A percentile compares a stretch with the other conserved stretches of the same genome.
Evolutionary conservation across 2,113 vertebrate genomes (phyloP).

Genomic region (Chunga burmeisteri): DNA sequence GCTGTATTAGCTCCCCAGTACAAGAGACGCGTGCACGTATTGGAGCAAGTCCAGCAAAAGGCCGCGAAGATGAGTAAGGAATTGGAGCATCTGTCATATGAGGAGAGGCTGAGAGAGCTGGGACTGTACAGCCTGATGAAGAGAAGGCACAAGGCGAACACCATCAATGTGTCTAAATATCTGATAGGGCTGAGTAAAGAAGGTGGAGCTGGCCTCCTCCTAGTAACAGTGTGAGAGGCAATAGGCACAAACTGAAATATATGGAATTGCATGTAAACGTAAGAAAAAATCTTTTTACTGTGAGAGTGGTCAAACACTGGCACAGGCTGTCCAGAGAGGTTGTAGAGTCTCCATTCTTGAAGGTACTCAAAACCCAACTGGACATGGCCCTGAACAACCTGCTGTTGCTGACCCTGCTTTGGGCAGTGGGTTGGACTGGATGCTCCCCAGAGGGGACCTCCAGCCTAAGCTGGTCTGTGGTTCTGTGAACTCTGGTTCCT

Average conservation of each 20-base stretch:
- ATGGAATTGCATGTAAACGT: not conserved
- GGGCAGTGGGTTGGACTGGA: not conserved
- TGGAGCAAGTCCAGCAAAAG: not conserved
- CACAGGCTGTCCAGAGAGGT: not conserved
- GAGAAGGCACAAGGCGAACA: not conserved
- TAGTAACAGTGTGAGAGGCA: not conserved
- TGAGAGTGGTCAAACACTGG: not conserved
- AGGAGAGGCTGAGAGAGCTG: not conserved
- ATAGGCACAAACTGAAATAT: not conserved
- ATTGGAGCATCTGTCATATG: not conserved
- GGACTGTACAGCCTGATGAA: not conserved
- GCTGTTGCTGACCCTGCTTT: not conserved
- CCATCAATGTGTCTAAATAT: not conserved
- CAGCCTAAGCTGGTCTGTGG: not conserved
- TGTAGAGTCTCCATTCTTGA: not conserved
- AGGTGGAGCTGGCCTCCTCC: not conserved
- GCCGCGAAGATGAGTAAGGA: not conserved
- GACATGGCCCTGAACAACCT: not conserved
- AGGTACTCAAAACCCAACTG: not conserved
- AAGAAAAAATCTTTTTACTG: not conserved
- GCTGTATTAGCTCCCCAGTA: not conserved
- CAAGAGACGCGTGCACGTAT: not conserved
- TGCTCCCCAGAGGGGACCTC: not conserved
- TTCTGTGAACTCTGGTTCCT: not conserved
- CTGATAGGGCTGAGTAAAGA: not conserved